Evolutionary conservation across 2,888 invertebrate genomes (phyloP), one percentile per base, ranked within the genome.

Genomic region (Apotomis turbidana): DNA sequence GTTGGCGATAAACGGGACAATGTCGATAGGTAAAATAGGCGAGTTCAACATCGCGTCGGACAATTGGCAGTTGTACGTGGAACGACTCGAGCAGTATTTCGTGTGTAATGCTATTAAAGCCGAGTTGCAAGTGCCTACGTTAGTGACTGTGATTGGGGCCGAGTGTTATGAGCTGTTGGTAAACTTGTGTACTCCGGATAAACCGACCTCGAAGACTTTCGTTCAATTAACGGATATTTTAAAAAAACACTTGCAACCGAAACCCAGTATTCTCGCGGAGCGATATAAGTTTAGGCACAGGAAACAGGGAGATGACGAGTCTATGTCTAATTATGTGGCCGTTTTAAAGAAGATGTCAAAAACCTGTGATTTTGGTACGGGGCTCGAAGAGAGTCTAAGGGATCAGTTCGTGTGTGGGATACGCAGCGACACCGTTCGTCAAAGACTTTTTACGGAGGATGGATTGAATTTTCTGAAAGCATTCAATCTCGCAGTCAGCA

Each of bases 401-500:
- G 49, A 49, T 9, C 49, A 49, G 10, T 49, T 49, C 49, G 49
- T 3, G 49, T 49, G 49, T 9, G 49, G 49, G 8, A 49, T 49
- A 10, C 10, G 3, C 3, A 49, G 49, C 9, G 49, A 49, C 3
- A 49, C 49, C 5, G 10, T 49, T 49, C 49, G 49, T 10, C 49
- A 49, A 49, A 49, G 49, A 57, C 57, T 76, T 5, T 74, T 76
- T 68, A 60, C 74, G 3, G 74, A 76, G 54, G 27, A 10, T 8
- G 46, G 62, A 4, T 27, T 74, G n/a, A 63, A 68, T 60, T 76
- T 70, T 61, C 4, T 8, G 0, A 68, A 67, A 41, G 76, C 76
- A 0, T 74, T 70, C 44, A 61, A 6, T 8, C 27, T 76, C 10
- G 71, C 74, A n/a, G 70, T 76, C 0, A 74, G 66, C 10, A 54